Percentiles rank a stretch among this genome's conserved stretches.
Conservation (phyloP, 2,888 invertebrate genomes). For the Luperina nickerlii region DNA sequence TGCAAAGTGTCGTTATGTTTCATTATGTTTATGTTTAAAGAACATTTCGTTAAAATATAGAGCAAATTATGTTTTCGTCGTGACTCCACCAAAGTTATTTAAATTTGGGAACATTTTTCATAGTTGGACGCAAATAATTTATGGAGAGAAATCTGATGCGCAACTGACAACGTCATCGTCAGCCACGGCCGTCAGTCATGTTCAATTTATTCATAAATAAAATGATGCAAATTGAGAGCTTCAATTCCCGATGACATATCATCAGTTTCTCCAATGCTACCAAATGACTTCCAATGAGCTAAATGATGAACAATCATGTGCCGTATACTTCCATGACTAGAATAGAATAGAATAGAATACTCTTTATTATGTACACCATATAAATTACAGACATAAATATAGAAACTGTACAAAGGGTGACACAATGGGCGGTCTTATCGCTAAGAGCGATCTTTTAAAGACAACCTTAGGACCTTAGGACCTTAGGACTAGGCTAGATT, state of each 20-base stretch:
- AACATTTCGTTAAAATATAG: conserved; percentile 5
- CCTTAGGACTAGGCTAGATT: conserved; percentile 39
- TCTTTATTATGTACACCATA: no score
- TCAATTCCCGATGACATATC: conserved; percentile 42
- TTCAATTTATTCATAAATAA: conserved; percentile 48
- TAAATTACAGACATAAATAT: no score
- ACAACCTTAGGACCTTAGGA: no score
- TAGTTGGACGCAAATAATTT: conserved; percentile 23
- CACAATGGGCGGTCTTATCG: no score
- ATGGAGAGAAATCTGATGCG: conserved; percentile 37
- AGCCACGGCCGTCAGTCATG: conserved; percentile 20
- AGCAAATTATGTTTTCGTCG: not conserved
- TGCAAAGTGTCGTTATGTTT: conserved; percentile 2
- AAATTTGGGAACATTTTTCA: conserved; percentile 24
- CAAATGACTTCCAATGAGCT: conserved; percentile 32
- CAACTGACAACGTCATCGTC: conserved; percentile 11
- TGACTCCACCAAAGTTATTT: not conserved
- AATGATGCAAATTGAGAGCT: conserved; percentile 47
- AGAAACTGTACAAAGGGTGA: no score
- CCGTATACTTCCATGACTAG: conserved; percentile 44
- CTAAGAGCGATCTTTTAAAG: no score
- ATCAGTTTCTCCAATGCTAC: conserved; percentile 41
- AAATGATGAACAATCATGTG: conserved; percentile 35
- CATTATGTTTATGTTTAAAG: not conserved
- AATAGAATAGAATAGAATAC: no score